Evolutionary conservation across 2,797 vertebrate species (phyloP), one percentile per base, ranked within the genome.

Genomic region (Lindbergichthys nudifrons): DNA sequence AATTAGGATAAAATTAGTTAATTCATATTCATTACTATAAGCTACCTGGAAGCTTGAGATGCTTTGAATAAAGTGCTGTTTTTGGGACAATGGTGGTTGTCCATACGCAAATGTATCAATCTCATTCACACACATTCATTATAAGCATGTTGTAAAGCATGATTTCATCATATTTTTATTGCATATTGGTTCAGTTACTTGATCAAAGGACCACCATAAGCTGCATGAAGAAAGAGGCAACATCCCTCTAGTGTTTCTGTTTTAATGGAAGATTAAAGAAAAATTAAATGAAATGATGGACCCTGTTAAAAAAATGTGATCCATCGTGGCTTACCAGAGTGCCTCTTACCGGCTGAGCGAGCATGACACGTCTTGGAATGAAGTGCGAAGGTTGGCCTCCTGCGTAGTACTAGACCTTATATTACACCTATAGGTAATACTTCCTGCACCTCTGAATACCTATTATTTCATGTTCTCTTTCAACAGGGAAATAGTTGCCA

Each of bases 181-280:
- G 11, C 4, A n/a, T 56, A 39, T 36, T 39, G n/a, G 21, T 63
- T 65, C 50, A 51, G 19, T 15, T 50, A 11, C 15, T 70, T 52
- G 5, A 41, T 69, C 53, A 26, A 61, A 60, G 53, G 13, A 57
- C 11, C 13, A 51, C 19, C n/a, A 30, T 43, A 59, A 76, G 16
- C 70, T 53, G 66, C 30, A 13, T 5, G 48, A 42, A 57, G 60
- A 76, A 72, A 71, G 66, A 58, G 41, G 63, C 26, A 52, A 64
- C 4, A 52, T 89, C 23, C 39, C 61, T 5, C 45, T 54, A 46
- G 80, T 87, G 87, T 89, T 15, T 83, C 80, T 88, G 86, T 85
- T 82, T 72, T 59, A 60, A 84, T 65, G 8, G 71, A 13, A 19
- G 18, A 32, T 81, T 75, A 65, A 50, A 77, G 56, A 45, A 52